Evolutionary conservation across 2,888 invertebrate species (phyloP).

Genomic region (Pheosia gnoma): DNA sequence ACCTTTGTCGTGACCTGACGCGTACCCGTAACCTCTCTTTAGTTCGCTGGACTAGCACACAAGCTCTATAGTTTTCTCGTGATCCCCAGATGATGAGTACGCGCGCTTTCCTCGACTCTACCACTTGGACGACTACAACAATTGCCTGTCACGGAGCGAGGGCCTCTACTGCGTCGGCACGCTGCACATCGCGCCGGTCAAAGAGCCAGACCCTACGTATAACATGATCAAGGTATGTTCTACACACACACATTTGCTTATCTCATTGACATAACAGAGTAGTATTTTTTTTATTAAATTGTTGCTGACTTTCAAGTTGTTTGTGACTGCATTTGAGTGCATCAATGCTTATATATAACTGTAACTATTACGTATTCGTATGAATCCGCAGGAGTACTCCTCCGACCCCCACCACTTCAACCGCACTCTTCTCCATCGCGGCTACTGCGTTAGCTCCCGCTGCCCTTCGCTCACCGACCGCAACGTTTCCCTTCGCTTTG

Average conservation of each 20-base stretch:
- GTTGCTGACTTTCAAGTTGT: too few species aligned
- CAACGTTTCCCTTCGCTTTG: slow-evolving; percentile 53
- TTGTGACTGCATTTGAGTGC: too few species aligned
- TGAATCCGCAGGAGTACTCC: slow-evolving; percentile 56
- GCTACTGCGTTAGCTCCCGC: slow-evolving; percentile 65
- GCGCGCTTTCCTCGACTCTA: slow-evolving; percentile 60
- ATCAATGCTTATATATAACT: too few species aligned
- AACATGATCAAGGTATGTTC: slow-evolving; percentile 51
- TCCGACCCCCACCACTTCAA: slow-evolving; percentile 55
- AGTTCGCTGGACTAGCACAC: too few species aligned
- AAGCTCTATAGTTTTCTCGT: too few species aligned
- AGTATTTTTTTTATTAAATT: too few species aligned
- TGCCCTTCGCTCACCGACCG: slow-evolving; percentile 47
- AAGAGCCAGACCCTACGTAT: slow-evolving; percentile 40
- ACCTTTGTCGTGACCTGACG: too few species aligned
- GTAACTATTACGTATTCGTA: too few species aligned
- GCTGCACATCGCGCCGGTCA: slow-evolving; percentile 49
- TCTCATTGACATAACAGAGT: not conserved
- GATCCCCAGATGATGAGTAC: slow-evolving; percentile 54
- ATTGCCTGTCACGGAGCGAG: slow-evolving; percentile 51
- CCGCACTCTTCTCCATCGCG: slow-evolving; percentile 63
- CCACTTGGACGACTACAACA: slow-evolving; percentile 64
- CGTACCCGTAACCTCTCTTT: too few species aligned
- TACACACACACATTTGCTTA: not conserved
- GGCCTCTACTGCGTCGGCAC: slow-evolving; percentile 67